phyloP scores from a whole-genome alignment of 2,113 vertebrate species.

The Odobenus rosmarus region DNA sequence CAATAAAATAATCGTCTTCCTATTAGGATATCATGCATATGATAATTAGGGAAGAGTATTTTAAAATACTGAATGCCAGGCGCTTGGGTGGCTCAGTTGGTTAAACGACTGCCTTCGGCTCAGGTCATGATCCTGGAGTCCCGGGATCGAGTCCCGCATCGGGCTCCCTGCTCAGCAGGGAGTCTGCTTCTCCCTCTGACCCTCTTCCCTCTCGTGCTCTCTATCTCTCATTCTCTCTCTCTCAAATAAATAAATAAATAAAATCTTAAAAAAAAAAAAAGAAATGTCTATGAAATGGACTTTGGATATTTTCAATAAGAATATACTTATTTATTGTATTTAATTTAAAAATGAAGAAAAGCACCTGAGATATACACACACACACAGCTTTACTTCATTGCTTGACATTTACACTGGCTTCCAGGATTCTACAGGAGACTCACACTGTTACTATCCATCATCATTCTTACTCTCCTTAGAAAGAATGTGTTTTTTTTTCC shows the following conservation, averaged over 20 bases:
- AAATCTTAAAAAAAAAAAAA: too few relatives aligned
- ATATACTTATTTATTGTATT: neutral
- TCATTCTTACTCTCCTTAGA: neutral
- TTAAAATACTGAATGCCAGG: neutral
- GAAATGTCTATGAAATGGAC: neutral
- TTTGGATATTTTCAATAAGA: neutral
- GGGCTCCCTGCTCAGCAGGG: too few relatives aligned
- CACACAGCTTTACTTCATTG: accelerated
- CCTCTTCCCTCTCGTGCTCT: too few relatives aligned
- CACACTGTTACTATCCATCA: accelerated
- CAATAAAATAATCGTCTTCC: neutral
- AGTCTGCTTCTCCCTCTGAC: too few relatives aligned
- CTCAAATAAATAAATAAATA: too few relatives aligned
- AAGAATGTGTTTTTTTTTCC: neutral
- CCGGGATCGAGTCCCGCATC: too few relatives aligned
- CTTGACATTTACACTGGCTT: accelerated
- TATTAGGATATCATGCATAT: neutral
- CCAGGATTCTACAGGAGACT: accelerated
- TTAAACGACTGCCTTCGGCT: too few relatives aligned
- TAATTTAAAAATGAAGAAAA: neutral
- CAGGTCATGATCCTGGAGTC: too few relatives aligned
- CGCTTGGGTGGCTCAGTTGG: too few relatives aligned
- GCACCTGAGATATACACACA: neutral
- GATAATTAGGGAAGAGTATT: neutral
- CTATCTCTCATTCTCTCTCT: too few relatives aligned